Evolutionary conservation across 2,797 vertebrate genomes (phyloP), one percentile per base, ranked within the genome.

Genomic region (Mormyrus hasselquistii): DNA sequence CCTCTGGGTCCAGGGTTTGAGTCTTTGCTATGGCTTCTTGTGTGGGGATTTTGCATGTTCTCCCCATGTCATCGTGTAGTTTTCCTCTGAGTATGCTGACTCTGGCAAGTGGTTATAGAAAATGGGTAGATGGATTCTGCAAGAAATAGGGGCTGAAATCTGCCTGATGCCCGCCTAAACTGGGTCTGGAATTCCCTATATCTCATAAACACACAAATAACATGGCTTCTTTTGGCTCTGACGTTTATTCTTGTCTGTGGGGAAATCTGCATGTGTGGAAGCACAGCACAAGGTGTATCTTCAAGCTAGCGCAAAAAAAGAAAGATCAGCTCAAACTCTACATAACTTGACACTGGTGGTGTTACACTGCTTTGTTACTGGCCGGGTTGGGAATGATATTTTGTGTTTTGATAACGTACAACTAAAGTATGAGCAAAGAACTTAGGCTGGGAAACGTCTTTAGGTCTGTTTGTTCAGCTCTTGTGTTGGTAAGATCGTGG

Each of bases 401-500:
- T 44, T 49, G 41, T 19, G 1, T 82, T 82, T 49, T 22, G 76
- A 22, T 19, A 22, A 19, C 38, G 41, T 47, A 22, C 16, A 47
- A 22, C 38, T n/a, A 82, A 82, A 82, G 25, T 44, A 82, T n/a
- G n/a, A 49, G n/a, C 16, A 47, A 82, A 47, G 4, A 47, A 8
- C 12, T 14, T 82, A n/a, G 4, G 16, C 41, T 8, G 76, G 16
- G 76, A 44, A 73, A 44, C 6, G 41, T 44, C 14, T 44, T 22
- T 82, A 82, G 5, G 47, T 34, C 47, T 49, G 79, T 83, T 83
- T 83, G 79, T 83, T 83, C n/a, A 83, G 79, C 44, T 49, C 79
- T 9, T 83, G 79, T 49, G 79, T 79, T 44, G 6, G 41, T 49
- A 49, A 83, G 47, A 49, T 25, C 10, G 47, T n/a, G n/a, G 44